Percentiles rank a stretch among this genome's conserved stretches.
phyloP scores from a whole-genome alignment of 2,888 invertebrate genomes.

The Serrognathus titanus region DNA sequence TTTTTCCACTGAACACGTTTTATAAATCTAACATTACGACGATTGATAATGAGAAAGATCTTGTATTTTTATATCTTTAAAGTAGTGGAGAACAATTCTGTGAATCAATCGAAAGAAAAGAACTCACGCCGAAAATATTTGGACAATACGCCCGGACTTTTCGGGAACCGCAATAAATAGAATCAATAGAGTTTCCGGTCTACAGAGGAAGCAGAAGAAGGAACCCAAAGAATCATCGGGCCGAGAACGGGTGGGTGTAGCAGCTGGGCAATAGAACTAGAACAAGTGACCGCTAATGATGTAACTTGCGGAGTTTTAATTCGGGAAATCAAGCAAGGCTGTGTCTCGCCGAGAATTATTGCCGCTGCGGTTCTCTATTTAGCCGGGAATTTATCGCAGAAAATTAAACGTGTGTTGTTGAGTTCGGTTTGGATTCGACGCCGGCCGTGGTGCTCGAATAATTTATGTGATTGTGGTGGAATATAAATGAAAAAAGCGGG shows the following conservation, averaged over 20 bases:
- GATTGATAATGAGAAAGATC: too few relatives aligned
- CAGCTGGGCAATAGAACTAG: constrained; percentile 5
- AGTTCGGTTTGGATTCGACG: constrained; percentile 29
- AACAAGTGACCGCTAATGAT: constrained; percentile 34
- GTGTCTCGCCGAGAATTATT: constrained; percentile 28
- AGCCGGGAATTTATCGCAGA: constrained; percentile 31
- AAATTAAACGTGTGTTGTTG: constrained; percentile 32
- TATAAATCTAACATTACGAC: too few relatives aligned
- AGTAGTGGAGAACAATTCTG: too few relatives aligned
- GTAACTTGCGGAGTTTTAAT: constrained; percentile 33
- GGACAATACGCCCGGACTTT: too few relatives aligned
- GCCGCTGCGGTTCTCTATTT: constrained; percentile 31
- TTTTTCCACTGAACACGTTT: too few relatives aligned
- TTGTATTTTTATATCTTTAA: too few relatives aligned
- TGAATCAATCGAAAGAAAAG: too few relatives aligned
- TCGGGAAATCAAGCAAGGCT: constrained; percentile 28
- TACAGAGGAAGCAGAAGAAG: too few relatives aligned
- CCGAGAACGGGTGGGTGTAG: neutral
- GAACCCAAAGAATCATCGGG: constrained; percentile 1
- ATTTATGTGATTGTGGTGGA: constrained; percentile 28
- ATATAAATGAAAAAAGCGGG: constrained; percentile 23
- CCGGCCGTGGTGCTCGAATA: constrained; percentile 15
- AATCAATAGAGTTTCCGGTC: too few relatives aligned
- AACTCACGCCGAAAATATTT: too few relatives aligned
- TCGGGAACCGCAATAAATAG: too few relatives aligned